Evolutionary conservation across 92 coral and sea anemone species (phyloP).

Genomic region (Bergia puertoricense): DNA sequence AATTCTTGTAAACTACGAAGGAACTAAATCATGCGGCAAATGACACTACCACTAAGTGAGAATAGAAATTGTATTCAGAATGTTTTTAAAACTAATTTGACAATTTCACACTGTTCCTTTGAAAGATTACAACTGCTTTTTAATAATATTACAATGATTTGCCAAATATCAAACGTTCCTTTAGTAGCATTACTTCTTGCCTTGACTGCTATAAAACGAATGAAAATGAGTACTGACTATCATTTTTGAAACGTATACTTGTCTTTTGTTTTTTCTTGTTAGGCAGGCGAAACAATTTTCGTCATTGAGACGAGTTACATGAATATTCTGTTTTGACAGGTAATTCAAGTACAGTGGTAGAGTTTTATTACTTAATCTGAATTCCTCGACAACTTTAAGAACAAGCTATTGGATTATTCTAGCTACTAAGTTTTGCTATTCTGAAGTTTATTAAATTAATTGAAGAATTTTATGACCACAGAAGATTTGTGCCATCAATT

Average conservation of each 20-base stretch:
- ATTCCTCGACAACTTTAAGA: conserved; percentile 16
- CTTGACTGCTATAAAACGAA: background rate
- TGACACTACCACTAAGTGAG: background rate
- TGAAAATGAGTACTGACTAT: background rate
- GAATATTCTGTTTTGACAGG: background rate
- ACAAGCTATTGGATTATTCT: background rate
- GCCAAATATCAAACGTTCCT: conserved; percentile 12
- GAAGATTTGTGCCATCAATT: background rate
- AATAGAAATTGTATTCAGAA: conserved; percentile 19
- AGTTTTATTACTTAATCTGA: conserved; percentile 28
- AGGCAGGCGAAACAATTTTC: background rate
- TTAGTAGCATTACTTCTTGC: background rate
- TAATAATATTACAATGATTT: conserved; percentile 13
- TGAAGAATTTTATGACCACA: background rate
- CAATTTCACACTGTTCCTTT: conserved; percentile 40
- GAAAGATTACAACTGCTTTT: conserved; percentile 16
- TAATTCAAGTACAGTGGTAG: conserved; percentile 1
- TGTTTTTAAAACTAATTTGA: conserved; percentile 35
- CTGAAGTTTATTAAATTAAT: background rate
- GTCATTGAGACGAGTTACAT: background rate
- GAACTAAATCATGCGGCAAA: background rate
- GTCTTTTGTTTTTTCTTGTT: background rate
- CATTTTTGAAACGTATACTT: background rate
- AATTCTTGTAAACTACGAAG: background rate
- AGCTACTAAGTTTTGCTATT: background rate